phyloP scores from a whole-genome alignment of 2,113 vertebrate genomes.

The Syngnathoides biaculeatus region DNA sequence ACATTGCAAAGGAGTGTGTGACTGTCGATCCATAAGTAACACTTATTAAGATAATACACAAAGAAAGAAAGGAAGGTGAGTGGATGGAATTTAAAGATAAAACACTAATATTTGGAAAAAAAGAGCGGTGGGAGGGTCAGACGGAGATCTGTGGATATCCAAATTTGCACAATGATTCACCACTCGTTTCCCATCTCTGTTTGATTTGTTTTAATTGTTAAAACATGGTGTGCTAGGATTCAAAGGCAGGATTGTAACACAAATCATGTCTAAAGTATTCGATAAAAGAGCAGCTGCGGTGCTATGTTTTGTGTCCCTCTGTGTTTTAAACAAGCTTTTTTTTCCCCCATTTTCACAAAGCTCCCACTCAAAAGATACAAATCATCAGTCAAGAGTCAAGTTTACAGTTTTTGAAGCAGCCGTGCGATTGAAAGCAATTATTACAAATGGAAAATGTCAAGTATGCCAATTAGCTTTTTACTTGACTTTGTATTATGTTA shows the following conservation, averaged over 20 bases:
- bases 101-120: not conserved
- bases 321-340: not conserved
- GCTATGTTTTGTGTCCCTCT: not conserved
- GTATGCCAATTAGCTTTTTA: not conserved
- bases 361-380: not conserved
- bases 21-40: not conserved
- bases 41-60: constrained; percentile 9
- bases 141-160: not conserved
- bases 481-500: not conserved
- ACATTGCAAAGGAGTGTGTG: constrained; percentile 1
- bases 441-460: not conserved
- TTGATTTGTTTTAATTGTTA: not conserved
- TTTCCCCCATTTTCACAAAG: not conserved
- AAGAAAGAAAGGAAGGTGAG: not conserved
- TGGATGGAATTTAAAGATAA: not conserved
- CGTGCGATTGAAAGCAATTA: not conserved
- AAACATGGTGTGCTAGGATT: not conserved
- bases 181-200: not conserved
- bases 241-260: not conserved
- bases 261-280: not conserved
- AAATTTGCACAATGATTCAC: not conserved
- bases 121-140: not conserved
- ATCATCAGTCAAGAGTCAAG: not conserved
- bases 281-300: not conserved
- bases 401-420: not conserved